A percentile compares a stretch with the other conserved stretches of the same genome.
phyloP scores from a whole-genome alignment of 1,140 invertebrate genomes.

The Battus philenor region DNA sequence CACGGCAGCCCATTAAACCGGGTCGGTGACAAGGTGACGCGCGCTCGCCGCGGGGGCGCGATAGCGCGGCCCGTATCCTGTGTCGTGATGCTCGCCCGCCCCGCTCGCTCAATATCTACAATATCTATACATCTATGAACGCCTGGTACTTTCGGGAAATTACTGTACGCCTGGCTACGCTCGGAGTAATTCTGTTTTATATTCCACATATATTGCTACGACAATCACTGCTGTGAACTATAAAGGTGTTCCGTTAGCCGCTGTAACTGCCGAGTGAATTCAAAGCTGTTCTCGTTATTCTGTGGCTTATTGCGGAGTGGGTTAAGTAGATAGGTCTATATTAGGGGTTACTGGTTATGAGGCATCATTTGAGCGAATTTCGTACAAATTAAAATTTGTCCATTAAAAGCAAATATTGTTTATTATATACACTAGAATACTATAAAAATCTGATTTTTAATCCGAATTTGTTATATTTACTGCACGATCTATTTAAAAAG shows the following conservation, averaged over 20 bases:
- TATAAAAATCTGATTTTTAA: too few species aligned
- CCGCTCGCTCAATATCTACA: constrained; percentile 42
- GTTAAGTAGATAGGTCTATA: too few species aligned
- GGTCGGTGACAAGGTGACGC: constrained; percentile 71
- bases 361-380: too few species aligned
- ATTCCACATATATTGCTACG: not conserved
- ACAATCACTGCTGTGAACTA: not conserved
- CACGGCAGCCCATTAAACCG: constrained; percentile 67
- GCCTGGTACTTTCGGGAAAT: constrained; percentile 33
- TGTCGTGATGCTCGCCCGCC: constrained; percentile 45
- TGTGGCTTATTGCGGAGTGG: too few species aligned
- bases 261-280: not conserved
- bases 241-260: not conserved
- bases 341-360: too few species aligned
- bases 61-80: constrained; percentile 61
- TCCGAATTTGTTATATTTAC: too few species aligned
- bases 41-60: constrained; percentile 54
- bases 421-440: too few species aligned
- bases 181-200: constrained; percentile 1
- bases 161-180: constrained; percentile 17
- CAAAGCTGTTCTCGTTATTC: not conserved
- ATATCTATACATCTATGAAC: constrained; percentile 32
- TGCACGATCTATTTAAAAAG: too few species aligned
- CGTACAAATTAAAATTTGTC: too few species aligned
- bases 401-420: too few species aligned